Conservation (phyloP, 2,888 invertebrate species). For the Patella depressa region DNA sequence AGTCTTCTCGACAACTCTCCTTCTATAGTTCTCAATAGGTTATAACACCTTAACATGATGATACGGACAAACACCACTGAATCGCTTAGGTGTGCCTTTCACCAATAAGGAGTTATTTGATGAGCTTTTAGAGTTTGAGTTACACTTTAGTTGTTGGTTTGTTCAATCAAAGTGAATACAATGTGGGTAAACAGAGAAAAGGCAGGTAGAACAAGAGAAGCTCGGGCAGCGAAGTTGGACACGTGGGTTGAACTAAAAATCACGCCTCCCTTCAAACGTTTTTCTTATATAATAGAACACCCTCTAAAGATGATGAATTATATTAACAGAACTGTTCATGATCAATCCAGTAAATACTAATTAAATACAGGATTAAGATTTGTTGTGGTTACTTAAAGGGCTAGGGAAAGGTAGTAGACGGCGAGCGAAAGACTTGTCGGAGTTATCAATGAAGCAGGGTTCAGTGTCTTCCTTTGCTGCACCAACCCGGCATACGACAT, state of each 20-base stretch:
- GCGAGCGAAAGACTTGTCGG: too few relatives aligned
- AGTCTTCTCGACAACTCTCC: neutral
- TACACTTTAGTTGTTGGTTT: slow-evolving; percentile 9
- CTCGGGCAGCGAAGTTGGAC: neutral
- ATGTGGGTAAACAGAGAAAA: slow-evolving; percentile 2
- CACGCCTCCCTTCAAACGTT: slow-evolving; percentile 1
- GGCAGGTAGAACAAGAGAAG: slow-evolving; percentile 5
- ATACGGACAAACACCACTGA: slow-evolving; percentile 7
- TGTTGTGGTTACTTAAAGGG: too few relatives aligned
- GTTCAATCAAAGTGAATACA: slow-evolving; percentile 4
- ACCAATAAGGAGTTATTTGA: slow-evolving; percentile 2
- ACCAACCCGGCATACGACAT: too few relatives aligned
- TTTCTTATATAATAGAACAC: too few relatives aligned
- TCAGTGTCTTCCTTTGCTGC: too few relatives aligned
- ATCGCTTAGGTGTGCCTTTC: slow-evolving; percentile 12
- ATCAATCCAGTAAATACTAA: too few relatives aligned
- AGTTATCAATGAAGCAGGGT: too few relatives aligned
- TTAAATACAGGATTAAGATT: too few relatives aligned
- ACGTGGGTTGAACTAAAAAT: neutral
- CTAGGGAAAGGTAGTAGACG: too few relatives aligned
- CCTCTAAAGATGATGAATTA: too few relatives aligned
- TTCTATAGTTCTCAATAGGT: slow-evolving; percentile 2
- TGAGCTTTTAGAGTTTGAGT: slow-evolving; percentile 8
- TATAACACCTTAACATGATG: slow-evolving; percentile 10
- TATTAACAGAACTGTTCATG: too few relatives aligned